Base-by-base conservation (phyloP, 2,113 vertebrate species). In the Probosciger aterrimus region DNA sequence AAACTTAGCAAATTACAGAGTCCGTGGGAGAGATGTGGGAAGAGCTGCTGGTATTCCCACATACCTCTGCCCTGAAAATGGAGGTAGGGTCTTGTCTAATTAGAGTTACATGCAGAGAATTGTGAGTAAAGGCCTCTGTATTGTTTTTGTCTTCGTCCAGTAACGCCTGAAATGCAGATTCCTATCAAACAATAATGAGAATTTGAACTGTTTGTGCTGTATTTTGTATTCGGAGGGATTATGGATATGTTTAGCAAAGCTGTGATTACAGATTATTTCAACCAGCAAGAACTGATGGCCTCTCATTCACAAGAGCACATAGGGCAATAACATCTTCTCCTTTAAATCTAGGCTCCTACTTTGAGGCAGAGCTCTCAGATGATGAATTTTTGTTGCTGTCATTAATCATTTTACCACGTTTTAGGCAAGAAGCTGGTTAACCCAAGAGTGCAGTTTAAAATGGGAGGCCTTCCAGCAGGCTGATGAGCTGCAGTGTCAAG, bases 391-490 rank as follows among this genome's bases (percentile, higher is more conserved):
- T 82, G 43, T 83, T 53, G 37, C 60, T 88, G 63, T 19, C 43
- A 41, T 90, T 68, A 95, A 75, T 90, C 17, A 52, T 93, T 83
- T 84, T 53, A 65, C 47, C 52, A 84, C 46, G 30, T 83, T 90
- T 73, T 50, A 98, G 98, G 86, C 97, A 88, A 98, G 82, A 96
- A 95, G 92, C 22, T 97, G 81, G 94, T 95, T 99, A 37, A 95
- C 96, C 28, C 97, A 97, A 90, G 98, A 98, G 92, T 71, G 86
- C 18, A 95, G 95, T 71, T 68, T 98, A 95, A 98, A 99, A 90
- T 24, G 74, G 49, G 97, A 98, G 7, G 98, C 98, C 35, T 98
- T 98, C 85, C 98, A 98, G 84, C 77, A 92, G 7, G 88, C 73
- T 53, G 97, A 98, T 28, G 97, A 98, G 93, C 97, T 98, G 28